Evolutionary conservation across 2,888 invertebrate genomes (phyloP).

Genomic region (Drosophila prostipennis): DNA sequence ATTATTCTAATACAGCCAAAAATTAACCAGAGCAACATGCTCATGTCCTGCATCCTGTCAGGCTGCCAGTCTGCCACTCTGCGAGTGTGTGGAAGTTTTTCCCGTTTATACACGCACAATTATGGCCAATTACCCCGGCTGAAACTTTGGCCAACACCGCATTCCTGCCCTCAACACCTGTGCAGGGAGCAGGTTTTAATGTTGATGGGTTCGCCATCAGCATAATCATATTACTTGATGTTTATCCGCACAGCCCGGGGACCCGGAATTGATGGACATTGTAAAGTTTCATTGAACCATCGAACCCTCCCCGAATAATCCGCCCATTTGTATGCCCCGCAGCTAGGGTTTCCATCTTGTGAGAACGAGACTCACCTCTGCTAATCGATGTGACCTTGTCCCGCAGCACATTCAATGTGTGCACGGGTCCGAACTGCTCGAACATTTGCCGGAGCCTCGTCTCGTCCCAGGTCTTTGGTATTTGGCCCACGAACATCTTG

Average conservation of each 20-base stretch:
- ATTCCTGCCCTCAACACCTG: constrained; percentile 35
- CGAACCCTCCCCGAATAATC: constrained; percentile 51
- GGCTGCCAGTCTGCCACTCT: constrained; percentile 2
- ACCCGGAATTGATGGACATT: constrained; percentile 64
- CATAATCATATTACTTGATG: constrained; percentile 77
- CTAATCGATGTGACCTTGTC: constrained; percentile 98
- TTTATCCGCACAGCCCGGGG: constrained; percentile 8
- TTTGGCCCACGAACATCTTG: constrained; percentile 99
- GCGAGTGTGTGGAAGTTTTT: constrained; percentile 44
- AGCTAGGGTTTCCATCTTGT: constrained; percentile 33
- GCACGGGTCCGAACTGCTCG: constrained; percentile 97
- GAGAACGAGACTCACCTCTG: constrained; percentile 91
- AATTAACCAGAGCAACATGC: constrained; percentile 53
- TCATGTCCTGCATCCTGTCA: constrained; percentile 19
- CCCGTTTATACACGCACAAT: constrained; percentile 57
- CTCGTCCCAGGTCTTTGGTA: constrained; percentile 98
- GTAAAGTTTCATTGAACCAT: constrained; percentile 72
- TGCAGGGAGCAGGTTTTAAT: constrained; percentile 54
- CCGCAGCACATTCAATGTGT: constrained; percentile 98
- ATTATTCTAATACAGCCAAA: constrained; percentile 75
- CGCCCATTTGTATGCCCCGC: constrained; percentile 65
- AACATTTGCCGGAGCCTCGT: constrained; percentile 96
- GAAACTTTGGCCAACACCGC: constrained; percentile 44
- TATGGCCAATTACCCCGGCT: constrained; percentile 73
- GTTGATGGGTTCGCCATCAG: constrained; percentile 53